These are phyloP conservation scores for Lepidurus packardi DNA, from an alignment of 1,140 invertebrate species.

Conservation along the genomic window DNA sequence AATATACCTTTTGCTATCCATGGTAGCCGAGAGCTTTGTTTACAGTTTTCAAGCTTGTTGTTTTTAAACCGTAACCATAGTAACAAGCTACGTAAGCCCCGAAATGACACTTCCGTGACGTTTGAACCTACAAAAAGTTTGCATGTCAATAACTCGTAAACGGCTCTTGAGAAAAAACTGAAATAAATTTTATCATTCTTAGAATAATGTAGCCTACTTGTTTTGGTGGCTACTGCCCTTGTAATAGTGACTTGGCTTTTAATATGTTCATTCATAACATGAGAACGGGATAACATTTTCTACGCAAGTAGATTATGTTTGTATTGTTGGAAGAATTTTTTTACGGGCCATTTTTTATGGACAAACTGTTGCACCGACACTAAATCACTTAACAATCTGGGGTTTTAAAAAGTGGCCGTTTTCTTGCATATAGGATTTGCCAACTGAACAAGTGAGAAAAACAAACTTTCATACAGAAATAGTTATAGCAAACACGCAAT, in stretches of 20 bases:
- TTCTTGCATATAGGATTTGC: not conserved
- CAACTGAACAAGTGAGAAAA: not conserved
- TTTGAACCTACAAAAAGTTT: too few species aligned
- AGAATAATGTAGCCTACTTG: too few species aligned
- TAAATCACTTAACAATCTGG: not conserved
- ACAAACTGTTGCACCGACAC: not conserved
- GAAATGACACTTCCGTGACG: too few species aligned
- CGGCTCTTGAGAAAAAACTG: not conserved
- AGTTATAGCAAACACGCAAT: not conserved
- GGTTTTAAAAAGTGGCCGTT: not conserved
- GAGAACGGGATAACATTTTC: not conserved
- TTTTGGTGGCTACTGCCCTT: too few species aligned
- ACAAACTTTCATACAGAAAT: not conserved
- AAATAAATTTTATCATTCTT: too few species aligned
- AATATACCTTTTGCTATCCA: too few species aligned
- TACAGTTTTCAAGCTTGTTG: too few species aligned
- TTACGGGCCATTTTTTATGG: not conserved
- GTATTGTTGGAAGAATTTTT: slow-evolving; percentile 10
- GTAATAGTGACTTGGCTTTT: too few species aligned
- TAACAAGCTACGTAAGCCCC: too few species aligned
- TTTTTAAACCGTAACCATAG: too few species aligned
- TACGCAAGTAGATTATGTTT: not conserved
- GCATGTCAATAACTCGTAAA: not conserved
- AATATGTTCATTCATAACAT: not conserved
- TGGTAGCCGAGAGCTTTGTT: too few species aligned